phyloP scores from a whole-genome alignment of 1,140 invertebrate genomes.

The Drosophila suzukii region DNA sequence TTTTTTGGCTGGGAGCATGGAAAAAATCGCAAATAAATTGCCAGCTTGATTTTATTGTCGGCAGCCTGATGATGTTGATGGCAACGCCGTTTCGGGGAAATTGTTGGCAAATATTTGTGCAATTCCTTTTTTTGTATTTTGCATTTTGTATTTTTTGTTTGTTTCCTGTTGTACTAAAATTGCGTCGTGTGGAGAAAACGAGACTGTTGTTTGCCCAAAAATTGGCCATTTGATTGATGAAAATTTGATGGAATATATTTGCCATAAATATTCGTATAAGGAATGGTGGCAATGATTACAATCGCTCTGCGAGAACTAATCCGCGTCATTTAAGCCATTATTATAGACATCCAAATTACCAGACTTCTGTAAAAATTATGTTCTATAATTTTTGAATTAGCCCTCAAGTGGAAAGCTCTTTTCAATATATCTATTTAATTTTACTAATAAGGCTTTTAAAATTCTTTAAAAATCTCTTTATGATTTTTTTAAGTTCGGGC shows the following conservation, averaged over 20 bases:
- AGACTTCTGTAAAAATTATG: background rate
- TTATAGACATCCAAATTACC: background rate
- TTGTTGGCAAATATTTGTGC: constrained; percentile 52
- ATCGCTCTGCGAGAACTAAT: constrained; percentile 16
- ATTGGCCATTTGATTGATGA: constrained; percentile 55
- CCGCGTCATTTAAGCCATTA: constrained; percentile 29
- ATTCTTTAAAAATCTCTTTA: no score
- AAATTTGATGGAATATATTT: constrained; percentile 55
- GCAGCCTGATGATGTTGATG: constrained; percentile 42
- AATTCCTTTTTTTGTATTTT: constrained; percentile 20
- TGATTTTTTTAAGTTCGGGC: no score
- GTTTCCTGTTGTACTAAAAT: constrained; percentile 14
- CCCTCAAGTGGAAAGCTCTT: no score
- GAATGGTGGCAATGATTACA: constrained; percentile 18
- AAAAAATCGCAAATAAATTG: constrained; percentile 49
- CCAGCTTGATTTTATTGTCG: constrained; percentile 55
- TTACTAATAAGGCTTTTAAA: background rate
- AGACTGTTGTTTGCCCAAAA: constrained; percentile 37
- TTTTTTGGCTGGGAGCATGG: constrained; percentile 8
- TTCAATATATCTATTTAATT: no score
- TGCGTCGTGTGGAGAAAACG: constrained; percentile 8
- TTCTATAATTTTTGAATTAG: no score
- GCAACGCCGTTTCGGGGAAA: constrained; percentile 31
- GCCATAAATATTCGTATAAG: constrained; percentile 32
- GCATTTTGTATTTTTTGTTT: background rate